Evolutionary conservation across 1,140 invertebrate species (phyloP).

Genomic region (Tribolium madens): DNA sequence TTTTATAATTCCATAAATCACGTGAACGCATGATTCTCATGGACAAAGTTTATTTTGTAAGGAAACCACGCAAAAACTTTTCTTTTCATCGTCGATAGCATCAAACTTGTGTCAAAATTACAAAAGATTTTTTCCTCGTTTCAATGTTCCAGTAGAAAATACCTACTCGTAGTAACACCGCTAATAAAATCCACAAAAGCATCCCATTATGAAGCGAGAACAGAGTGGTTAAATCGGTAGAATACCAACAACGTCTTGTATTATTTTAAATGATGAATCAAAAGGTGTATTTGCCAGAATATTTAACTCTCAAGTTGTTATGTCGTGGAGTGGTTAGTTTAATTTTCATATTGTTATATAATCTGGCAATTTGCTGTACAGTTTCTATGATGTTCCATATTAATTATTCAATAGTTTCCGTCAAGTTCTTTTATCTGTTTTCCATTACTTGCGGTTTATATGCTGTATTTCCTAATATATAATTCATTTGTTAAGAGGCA

Average conservation of each 20-base stretch:
- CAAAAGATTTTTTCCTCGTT: background rate
- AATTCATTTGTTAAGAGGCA: slow-evolving; percentile 30
- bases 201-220: slow-evolving; percentile 1
- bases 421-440: slow-evolving; percentile 26
- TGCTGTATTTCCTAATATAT: slow-evolving; percentile 18
- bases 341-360: slow-evolving; percentile 16
- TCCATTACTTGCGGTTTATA: slow-evolving; percentile 36
- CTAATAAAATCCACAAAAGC: slow-evolving; percentile 17
- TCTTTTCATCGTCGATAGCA: slow-evolving; percentile 1
- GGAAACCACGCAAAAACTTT: background rate
- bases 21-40: background rate
- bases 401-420: slow-evolving; percentile 1
- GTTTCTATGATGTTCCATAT: background rate
- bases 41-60: background rate
- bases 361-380: slow-evolving; percentile 5
- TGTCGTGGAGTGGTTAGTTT: background rate
- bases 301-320: background rate
- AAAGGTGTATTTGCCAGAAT: background rate
- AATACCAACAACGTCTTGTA: slow-evolving; percentile 10
- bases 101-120: background rate
- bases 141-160: background rate
- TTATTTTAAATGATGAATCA: background rate
- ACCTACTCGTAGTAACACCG: background rate
- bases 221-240: background rate
- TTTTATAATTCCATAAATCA: background rate